A percentile compares a stretch with the other conserved stretches of the same genome.
These are phyloP conservation scores for Atethmia centrago DNA, from an alignment of 2,888 invertebrate species.

Conservation along the genomic window DNA sequence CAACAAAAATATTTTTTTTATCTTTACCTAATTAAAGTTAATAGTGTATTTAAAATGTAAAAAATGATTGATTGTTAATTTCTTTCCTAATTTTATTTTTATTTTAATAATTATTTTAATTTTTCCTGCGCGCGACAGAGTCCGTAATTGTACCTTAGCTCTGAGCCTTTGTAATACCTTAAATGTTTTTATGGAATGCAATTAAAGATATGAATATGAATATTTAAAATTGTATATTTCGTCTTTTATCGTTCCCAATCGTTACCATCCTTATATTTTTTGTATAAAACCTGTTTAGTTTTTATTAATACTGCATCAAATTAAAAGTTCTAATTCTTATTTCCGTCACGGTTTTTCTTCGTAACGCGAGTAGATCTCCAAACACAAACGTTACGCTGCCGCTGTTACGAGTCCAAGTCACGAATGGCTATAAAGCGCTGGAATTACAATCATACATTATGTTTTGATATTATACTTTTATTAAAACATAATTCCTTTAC, in stretches of 20 bases:
- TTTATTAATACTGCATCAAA: constrained; percentile 45
- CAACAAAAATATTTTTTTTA: too few species aligned
- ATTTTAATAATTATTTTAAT: too few species aligned
- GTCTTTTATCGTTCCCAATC: background rate
- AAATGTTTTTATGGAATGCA: too few species aligned
- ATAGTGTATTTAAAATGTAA: too few species aligned
- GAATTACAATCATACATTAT: constrained; percentile 43
- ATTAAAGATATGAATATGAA: too few species aligned
- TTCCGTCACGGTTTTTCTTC: constrained; percentile 56
- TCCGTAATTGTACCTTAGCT: too few species aligned
- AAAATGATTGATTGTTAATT: too few species aligned
- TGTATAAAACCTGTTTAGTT: background rate
- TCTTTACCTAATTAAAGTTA: too few species aligned
- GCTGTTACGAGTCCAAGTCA: constrained; percentile 43
- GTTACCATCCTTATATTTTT: background rate
- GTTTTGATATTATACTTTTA: constrained; percentile 45
- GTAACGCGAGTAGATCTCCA: constrained; percentile 41
- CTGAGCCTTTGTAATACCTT: too few species aligned
- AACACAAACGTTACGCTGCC: constrained; percentile 29
- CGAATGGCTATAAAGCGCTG: constrained; percentile 40
- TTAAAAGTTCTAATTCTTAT: constrained; percentile 39
- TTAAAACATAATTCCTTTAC: constrained; percentile 17
- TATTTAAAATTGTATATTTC: background rate
- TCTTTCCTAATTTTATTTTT: too few species aligned
- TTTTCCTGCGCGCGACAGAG: too few species aligned